A percentile compares a stretch with the other conserved stretches of the same genome.
phyloP scores from a whole-genome alignment of 2,797 vertebrate species.

The Rhadinocentrus ornatus region DNA sequence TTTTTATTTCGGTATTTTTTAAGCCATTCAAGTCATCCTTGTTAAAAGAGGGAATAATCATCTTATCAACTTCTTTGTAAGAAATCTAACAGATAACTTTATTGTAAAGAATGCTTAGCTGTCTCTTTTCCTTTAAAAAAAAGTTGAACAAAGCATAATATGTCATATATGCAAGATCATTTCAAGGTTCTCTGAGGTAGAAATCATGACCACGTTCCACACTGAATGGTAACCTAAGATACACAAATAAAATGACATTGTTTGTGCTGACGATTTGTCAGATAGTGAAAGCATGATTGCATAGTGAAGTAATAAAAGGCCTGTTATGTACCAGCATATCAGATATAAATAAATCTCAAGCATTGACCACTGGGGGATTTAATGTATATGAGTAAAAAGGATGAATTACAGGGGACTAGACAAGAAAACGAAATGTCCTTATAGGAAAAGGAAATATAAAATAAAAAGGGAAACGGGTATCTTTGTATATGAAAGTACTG shows the following conservation, averaged over 20 bases:
- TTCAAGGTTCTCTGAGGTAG: not conserved
- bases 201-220: not conserved
- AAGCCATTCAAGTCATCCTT: not conserved
- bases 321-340: slow-evolving; percentile 32
- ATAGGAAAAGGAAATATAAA: not conserved
- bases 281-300: slow-evolving; percentile 9
- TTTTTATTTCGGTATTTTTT: not conserved
- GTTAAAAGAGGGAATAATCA: not conserved
- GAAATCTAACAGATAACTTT: not conserved
- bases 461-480: slow-evolving; percentile 12
- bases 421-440: not conserved
- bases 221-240: not conserved
- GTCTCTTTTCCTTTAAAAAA: not conserved
- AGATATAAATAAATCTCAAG: slow-evolving; percentile 36
- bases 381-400: not conserved
- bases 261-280: slow-evolving; percentile 9
- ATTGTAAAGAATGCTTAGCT: not conserved
- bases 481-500: not conserved
- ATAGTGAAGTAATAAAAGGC: slow-evolving; percentile 15
- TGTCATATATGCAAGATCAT: not conserved
- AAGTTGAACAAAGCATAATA: not conserved
- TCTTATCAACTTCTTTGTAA: not conserved
- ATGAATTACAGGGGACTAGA: slow-evolving; percentile 21
- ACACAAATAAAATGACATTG: slow-evolving; percentile 1
- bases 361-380: slow-evolving; percentile 17